Percentiles rank a stretch among this genome's conserved stretches.
These are phyloP conservation scores for Drosophila rellima DNA, from an alignment of 2,888 invertebrate genomes.

Conservation along the genomic window DNA sequence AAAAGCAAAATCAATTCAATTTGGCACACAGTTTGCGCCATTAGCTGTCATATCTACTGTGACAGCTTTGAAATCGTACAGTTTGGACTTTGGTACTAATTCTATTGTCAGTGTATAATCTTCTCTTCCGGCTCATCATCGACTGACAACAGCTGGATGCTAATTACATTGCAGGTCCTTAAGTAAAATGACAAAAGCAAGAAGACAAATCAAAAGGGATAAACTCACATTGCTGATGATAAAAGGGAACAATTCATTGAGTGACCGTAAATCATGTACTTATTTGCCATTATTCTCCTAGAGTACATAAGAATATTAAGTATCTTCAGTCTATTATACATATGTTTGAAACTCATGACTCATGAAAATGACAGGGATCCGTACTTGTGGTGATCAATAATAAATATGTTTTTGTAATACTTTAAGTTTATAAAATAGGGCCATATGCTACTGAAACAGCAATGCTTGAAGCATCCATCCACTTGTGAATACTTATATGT, in stretches of 20 bases:
- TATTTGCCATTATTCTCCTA: neutral
- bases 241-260: neutral
- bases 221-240: neutral
- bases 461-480: neutral
- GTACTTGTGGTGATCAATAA: too few species aligned
- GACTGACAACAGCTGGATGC: neutral
- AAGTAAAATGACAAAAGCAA: neutral
- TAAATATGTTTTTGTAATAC: too few species aligned
- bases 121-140: neutral
- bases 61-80: too few species aligned
- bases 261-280: neutral
- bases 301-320: neutral
- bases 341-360: too few species aligned
- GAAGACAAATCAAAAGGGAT: neutral
- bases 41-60: neutral
- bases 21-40: constrained; percentile 5
- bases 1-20: constrained; percentile 2
- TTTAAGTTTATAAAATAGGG: too few species aligned
- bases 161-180: neutral
- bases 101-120: neutral
- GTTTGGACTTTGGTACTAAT: neutral
- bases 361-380: too few species aligned
- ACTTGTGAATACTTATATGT: neutral
- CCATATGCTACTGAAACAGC: neutral
- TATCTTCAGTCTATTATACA: neutral